These are phyloP conservation scores for Pardalotus punctatus DNA, from an alignment of 2,113 vertebrate genomes.

Conservation along the genomic window DNA sequence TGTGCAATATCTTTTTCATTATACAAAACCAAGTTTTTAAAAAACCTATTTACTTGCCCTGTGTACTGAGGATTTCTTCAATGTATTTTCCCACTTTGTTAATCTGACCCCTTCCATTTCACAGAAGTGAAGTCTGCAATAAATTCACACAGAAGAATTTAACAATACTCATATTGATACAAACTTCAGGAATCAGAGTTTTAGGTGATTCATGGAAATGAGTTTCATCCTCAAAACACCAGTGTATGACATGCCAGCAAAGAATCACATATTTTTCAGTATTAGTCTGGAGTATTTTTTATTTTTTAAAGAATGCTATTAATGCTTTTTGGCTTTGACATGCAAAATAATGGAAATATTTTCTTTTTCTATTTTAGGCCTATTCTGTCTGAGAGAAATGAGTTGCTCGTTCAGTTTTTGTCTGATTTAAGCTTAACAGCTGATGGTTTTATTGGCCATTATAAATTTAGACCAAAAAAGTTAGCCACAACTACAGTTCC, in stretches of 20 bases:
- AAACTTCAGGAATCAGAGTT: neutral
- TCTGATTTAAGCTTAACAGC: slow-evolving; percentile 97
- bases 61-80: neutral
- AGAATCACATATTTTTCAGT: neutral
- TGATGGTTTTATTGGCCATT: slow-evolving; percentile 95
- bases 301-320: neutral
- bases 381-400: slow-evolving; percentile 91
- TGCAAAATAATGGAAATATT: neutral
- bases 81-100: neutral
- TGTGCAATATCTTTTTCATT: neutral
- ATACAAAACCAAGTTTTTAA: neutral
- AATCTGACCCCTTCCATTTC: neutral
- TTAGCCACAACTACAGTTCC: slow-evolving; percentile 76
- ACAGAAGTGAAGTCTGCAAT: neutral
- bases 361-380: slow-evolving; percentile 77
- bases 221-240: neutral
- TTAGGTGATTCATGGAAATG: neutral
- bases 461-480: slow-evolving; percentile 95
- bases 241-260: neutral
- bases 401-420: slow-evolving; percentile 94
- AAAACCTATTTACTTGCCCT: neutral
- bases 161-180: neutral
- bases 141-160: neutral
- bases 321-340: neutral
- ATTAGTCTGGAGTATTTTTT: neutral